Base-by-base conservation (phyloP, 2,888 invertebrate species). In the Pandemis corylana region DNA sequence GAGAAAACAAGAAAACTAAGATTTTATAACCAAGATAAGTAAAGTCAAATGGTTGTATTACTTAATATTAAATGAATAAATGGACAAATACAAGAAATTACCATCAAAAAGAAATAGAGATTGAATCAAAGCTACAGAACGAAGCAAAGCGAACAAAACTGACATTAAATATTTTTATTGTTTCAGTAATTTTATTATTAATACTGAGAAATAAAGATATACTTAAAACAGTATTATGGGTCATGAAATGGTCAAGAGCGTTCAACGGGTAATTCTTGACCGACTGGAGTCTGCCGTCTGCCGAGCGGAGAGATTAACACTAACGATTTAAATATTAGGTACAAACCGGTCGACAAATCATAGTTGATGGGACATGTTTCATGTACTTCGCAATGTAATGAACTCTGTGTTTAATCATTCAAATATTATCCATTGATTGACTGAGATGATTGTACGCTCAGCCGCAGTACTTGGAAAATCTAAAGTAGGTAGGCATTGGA, bases 301-400 rank as follows among this genome's bases (percentile, higher is more conserved):
- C 7, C 44, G 7, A 7, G 12, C 49, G 41, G 62, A 56, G 46
- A 56, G 71, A 56, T 71, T 65, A 71, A 65, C 56, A 13, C 71
- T 44, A 65, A 20, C 28, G 44, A 56, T 56, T 66, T 15, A 41
- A 59, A 28, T 53, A 53, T 41, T 67, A n/a, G n/a, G n/a, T n/a
- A 51, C 36, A 67, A 67, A 67, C 67, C 67, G 67, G 67, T 67
- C 67, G 51, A 15, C 67, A 53, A 67, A 67, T 53, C 51, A 67
- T n/a, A 53, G 28, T 53, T 15, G 53, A 67, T 67, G 51, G 41
- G 36, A 53, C 41, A 53, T 13, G 15, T 53, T 41, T 53, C 36
- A 53, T 53, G 67, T 53, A 53, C 51, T 41, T 51, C 53, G 64
- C 61, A 66, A 28, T 59, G 56, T 72, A 59, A 65, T 76, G 49